A percentile compares a stretch with the other conserved stretches of the same genome.
Conservation (phyloP, 2,888 invertebrate species). For the Volucella zonaria region DNA sequence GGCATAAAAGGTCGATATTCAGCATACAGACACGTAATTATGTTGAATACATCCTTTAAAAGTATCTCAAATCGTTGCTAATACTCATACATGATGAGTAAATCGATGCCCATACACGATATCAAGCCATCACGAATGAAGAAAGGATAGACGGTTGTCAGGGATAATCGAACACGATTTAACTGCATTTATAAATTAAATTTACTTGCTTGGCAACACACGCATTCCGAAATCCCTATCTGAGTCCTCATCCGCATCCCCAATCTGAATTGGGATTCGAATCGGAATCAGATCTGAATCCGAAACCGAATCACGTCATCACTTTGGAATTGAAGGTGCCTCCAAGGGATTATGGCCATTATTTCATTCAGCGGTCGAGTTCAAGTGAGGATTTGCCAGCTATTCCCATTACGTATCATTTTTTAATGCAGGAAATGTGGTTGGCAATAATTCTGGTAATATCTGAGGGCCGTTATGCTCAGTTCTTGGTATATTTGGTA, state of each 20-base stretch:
- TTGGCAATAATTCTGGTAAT: conserved; percentile 23
- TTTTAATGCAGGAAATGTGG: conserved; percentile 39
- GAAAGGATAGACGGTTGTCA: background rate
- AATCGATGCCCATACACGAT: background rate
- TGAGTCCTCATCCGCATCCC: no score
- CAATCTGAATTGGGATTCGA: no score
- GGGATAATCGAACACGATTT: conserved; percentile 30
- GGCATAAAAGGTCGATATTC: conserved; percentile 23
- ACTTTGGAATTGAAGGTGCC: conserved; percentile 25
- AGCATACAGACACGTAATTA: background rate
- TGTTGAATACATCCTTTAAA: background rate
- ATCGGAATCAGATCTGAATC: background rate
- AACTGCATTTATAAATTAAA: conserved; percentile 47
- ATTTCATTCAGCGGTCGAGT: conserved; percentile 47
- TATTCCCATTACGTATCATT: conserved; percentile 23
- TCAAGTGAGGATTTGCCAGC: conserved; percentile 54
- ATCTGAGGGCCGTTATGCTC: background rate
- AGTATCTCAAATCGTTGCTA: conserved; percentile 9
- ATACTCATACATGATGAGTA: background rate
- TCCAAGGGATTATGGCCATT: conserved; percentile 51
- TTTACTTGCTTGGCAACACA: conserved; percentile 39
- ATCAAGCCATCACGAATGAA: background rate
- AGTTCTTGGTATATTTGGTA: conserved; percentile 13
- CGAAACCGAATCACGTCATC: conserved; percentile 53
- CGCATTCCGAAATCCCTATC: background rate